Evolutionary conservation across 1,140 invertebrate genomes (phyloP), one percentile per base, ranked within the genome.

Genomic region (Caenorhabditis remanei): DNA sequence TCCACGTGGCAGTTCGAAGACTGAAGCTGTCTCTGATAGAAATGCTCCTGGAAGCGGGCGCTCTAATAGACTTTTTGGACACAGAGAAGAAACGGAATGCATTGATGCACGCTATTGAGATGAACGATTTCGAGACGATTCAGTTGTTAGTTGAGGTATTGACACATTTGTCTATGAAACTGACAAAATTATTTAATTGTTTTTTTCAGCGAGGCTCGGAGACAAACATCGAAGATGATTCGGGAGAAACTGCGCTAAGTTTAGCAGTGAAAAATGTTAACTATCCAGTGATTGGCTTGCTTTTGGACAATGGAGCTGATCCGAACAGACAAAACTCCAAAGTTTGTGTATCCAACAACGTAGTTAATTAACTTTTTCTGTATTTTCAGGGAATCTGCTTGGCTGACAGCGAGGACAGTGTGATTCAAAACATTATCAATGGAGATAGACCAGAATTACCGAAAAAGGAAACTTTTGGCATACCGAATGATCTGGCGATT

Each of bases 71-170:
- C 32, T 40, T 53, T 43, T 32, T 75, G 48, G 87, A 88, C 56
- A 50, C 83, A 5, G 55, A 79, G 13, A 84, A 84, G 41, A 85
- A 85, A 46, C 85, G 56, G 6, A 79, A 79, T 24, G 83, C 87
- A 19, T 53, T 88, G 50, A 75, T 88, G 55, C 87, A 88, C 46
- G 83, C 87, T 9, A 79, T 88, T 55, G 55, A 79, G 32, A 88
- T 88, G 87, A 88, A 88, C 58, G 87, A 88, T 67, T 56, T 56
- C 24, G 87, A 88, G 46, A 71, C 86, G 11, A 84, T 88, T 46
- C 61, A 67, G 41, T 85, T 88, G n/a, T 55, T 88, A 11, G n/a
- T 85, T 48, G 85, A 85, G 75, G 82, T 84, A 79, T 14, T 75
- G 4, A 46, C 67, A 41, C 83, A 43, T 46, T 83, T 24, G 9